A percentile compares a stretch with the other conserved stretches of the same genome.
Evolutionary conservation across 2,113 vertebrate genomes (phyloP).

Genomic region (Anser brachyrhynchus): DNA sequence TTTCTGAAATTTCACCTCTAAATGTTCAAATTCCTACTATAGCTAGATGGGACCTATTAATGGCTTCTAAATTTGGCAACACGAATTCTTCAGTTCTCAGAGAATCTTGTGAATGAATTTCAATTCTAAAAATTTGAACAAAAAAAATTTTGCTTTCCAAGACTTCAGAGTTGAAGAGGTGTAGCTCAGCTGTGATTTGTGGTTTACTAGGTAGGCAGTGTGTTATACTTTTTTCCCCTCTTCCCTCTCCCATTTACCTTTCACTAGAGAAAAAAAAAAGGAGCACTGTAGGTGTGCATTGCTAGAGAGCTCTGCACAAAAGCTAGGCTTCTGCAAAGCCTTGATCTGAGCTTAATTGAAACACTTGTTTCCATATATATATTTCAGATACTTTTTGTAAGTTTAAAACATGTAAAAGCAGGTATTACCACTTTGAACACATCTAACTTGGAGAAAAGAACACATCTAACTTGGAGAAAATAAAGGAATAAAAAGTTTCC

Average conservation of each 20-base stretch:
- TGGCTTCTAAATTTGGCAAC: neutral
- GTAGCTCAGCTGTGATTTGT: neutral
- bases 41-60: neutral
- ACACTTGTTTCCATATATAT: slow-evolving; percentile 15
- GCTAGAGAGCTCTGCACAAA: neutral
- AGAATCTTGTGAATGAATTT: neutral
- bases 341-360: slow-evolving; percentile 39
- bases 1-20: neutral
- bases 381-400: slow-evolving; percentile 16
- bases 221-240: neutral
- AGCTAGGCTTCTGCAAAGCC: slow-evolving; percentile 15
- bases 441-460: slow-evolving; percentile 36
- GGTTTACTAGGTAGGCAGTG: neutral
- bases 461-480: slow-evolving; percentile 25
- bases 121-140: neutral
- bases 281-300: neutral
- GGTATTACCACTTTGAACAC: slow-evolving; percentile 15
- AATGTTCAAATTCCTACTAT: neutral
- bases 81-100: neutral
- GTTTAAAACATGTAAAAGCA: slow-evolving; percentile 38
- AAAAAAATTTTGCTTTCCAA: slow-evolving; percentile 23
- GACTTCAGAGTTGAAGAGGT: neutral
- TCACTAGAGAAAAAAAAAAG: neutral
- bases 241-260: neutral
- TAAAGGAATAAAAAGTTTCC: slow-evolving; percentile 38